phyloP scores from a whole-genome alignment of 1,140 invertebrate genomes.

The Papilio polytes region DNA sequence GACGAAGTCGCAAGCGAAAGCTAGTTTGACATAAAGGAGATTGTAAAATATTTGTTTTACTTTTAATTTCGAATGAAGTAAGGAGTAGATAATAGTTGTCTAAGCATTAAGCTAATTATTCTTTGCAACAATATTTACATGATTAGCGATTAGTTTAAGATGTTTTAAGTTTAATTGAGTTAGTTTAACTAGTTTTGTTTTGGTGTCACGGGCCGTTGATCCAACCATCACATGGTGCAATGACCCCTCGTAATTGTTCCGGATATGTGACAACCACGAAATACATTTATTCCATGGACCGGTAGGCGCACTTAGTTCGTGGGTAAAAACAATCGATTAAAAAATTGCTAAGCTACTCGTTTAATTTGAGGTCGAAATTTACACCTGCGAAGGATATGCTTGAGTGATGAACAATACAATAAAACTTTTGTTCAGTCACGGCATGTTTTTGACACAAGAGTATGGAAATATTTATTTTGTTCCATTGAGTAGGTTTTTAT shows the following conservation, averaged over 20 bases:
- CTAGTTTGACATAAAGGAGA: too few relatives aligned
- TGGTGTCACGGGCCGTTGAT: constrained; percentile 57
- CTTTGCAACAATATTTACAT: too few relatives aligned
- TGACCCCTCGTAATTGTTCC: constrained; percentile 64
- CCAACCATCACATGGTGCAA: constrained; percentile 45
- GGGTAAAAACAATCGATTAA: constrained; percentile 6
- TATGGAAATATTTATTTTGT: too few relatives aligned
- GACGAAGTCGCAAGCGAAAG: too few relatives aligned
- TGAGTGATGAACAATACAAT: neutral
- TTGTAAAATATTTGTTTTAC: too few relatives aligned
- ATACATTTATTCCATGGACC: constrained; percentile 41
- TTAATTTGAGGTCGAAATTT: neutral
- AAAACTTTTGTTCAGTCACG: neutral
- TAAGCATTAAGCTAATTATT: too few relatives aligned
- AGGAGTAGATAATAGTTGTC: too few relatives aligned
- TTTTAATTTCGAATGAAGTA: too few relatives aligned
- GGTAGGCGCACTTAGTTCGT: neutral
- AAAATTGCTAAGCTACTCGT: neutral
- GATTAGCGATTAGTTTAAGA: neutral
- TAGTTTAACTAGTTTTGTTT: constrained; percentile 49
- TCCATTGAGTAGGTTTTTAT: too few relatives aligned
- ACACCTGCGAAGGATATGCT: neutral
- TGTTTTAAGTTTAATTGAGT: neutral
- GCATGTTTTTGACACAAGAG: too few relatives aligned
- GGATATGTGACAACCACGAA: constrained; percentile 58